Conservation (phyloP, 2,888 invertebrate genomes). For the Mesorhabditis belari region DNA sequence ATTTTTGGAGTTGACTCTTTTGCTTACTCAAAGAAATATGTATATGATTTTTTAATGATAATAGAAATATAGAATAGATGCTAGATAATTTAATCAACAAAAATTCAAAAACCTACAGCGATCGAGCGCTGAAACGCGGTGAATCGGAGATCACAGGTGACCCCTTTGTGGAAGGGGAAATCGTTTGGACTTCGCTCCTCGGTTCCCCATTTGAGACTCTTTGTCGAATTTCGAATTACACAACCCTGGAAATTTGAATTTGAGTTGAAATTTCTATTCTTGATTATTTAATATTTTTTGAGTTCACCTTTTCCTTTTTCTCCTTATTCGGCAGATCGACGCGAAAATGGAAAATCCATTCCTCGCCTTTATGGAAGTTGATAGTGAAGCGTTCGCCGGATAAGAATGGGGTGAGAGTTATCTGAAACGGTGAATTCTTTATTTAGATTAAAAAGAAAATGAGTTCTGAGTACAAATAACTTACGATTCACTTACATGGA, state of each 20-base stretch:
- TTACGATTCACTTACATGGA: constrained; percentile 11
- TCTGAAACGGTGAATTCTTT: constrained; percentile 1
- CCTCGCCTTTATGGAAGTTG: constrained; percentile 27
- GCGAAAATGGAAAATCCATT: constrained; percentile 40
- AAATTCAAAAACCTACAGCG: constrained; percentile 14
- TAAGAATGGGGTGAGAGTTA: constrained; percentile 42
- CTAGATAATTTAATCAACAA: neutral
- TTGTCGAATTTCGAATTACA: constrained; percentile 37
- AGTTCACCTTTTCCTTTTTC: constrained; percentile 13
- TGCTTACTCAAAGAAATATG: too few species aligned
- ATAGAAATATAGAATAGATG: too few species aligned
- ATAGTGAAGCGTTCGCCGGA: constrained; percentile 34
- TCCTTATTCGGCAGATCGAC: constrained; percentile 35
- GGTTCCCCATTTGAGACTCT: constrained; percentile 26
- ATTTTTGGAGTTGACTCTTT: neutral
- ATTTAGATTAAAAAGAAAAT: neutral
- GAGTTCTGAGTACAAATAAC: too few species aligned
- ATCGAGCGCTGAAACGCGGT: constrained; percentile 26
- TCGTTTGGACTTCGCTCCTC: constrained; percentile 35
- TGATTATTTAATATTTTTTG: neutral
- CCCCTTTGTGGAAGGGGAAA: constrained; percentile 41
- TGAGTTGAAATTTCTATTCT: neutral
- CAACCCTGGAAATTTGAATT: constrained; percentile 23
- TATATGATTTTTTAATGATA: too few species aligned
- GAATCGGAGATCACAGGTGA: constrained; percentile 38